phyloP scores from a whole-genome alignment of 1,140 invertebrate genomes.

The Hypothenemus hampei region DNA sequence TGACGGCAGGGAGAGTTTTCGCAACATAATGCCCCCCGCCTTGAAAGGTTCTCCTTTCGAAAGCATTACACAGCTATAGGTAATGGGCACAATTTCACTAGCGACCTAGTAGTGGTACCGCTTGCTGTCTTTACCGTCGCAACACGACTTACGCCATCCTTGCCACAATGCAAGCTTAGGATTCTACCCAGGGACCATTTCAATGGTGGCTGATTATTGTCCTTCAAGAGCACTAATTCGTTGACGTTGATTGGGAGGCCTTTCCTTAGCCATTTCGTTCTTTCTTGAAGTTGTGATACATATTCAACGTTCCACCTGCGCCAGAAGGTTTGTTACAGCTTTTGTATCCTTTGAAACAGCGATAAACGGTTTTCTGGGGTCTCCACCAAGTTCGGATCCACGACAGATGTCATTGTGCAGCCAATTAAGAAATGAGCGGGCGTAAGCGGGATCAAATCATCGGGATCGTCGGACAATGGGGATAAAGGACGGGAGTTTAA shows the following conservation, averaged over 20 bases:
- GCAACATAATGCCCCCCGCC: too few species aligned
- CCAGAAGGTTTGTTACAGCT: conserved; percentile 41
- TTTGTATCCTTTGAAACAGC: conserved; percentile 33
- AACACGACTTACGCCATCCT: conserved; percentile 35
- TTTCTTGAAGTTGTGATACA: conserved; percentile 34
- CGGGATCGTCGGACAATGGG: conserved; percentile 24
- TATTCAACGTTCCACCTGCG: conserved; percentile 40
- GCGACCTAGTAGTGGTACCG: conserved; percentile 25
- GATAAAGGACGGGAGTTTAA: conserved; percentile 28
- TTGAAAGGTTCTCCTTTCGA: too few species aligned
- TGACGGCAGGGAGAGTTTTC: too few species aligned
- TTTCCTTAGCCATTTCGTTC: conserved; percentile 33
- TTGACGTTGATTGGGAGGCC: conserved; percentile 29
- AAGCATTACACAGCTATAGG: too few species aligned
- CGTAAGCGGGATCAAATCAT: conserved; percentile 29
- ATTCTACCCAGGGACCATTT: conserved; percentile 41
- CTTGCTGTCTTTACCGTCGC: conserved; percentile 25
- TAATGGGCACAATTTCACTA: conserved; percentile 22
- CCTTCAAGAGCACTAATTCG: conserved; percentile 41
- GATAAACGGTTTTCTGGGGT: conserved; percentile 16
- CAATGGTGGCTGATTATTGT: conserved; percentile 37
- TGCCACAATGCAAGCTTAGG: conserved; percentile 30
- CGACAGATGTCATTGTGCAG: conserved; percentile 1
- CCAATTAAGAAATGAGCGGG: conserved; percentile 34
- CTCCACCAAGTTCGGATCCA: background rate